A percentile compares a stretch with the other conserved stretches of the same genome.
Evolutionary conservation across 2,888 invertebrate species (phyloP).

Genomic region (Tenthredo notha): DNA sequence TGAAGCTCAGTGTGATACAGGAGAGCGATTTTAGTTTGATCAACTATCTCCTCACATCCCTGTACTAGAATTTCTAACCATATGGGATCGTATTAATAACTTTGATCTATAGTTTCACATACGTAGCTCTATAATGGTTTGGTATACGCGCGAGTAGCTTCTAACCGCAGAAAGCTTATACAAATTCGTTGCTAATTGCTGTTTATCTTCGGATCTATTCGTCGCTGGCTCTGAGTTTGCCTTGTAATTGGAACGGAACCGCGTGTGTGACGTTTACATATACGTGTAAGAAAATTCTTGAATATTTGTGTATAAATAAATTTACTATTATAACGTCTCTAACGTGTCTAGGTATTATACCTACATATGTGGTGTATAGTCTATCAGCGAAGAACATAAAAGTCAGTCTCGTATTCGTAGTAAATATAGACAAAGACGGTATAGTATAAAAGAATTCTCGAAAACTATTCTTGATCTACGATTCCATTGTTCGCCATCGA

Average conservation of each 20-base stretch:
- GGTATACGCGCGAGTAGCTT: background rate
- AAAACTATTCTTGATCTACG: slow-evolving; percentile 35
- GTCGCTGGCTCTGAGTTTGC: background rate
- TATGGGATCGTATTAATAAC: slow-evolving; percentile 1
- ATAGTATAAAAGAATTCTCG: background rate
- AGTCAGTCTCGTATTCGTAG: slow-evolving; percentile 26
- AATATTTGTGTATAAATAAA: slow-evolving; percentile 11
- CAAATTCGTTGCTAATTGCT: slow-evolving; percentile 32
- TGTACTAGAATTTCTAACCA: background rate
- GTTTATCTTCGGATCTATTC: slow-evolving; percentile 28
- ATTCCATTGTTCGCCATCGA: slow-evolving; percentile 36
- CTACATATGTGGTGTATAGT: background rate
- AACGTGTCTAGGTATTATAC: background rate
- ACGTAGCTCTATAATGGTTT: background rate
- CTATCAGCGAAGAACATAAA: slow-evolving; percentile 3
- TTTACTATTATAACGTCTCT: too few species aligned
- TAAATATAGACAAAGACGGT: background rate
- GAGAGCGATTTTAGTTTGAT: background rate
- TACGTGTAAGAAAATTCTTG: background rate
- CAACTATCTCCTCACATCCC: background rate
- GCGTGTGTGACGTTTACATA: background rate
- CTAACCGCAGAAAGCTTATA: slow-evolving; percentile 4
- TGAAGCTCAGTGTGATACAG: background rate
- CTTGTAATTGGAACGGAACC: slow-evolving; percentile 25
- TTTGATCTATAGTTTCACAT: background rate